Evolutionary conservation across 1,140 invertebrate species (phyloP).

Genomic region (Tetragnatha versicolor): DNA sequence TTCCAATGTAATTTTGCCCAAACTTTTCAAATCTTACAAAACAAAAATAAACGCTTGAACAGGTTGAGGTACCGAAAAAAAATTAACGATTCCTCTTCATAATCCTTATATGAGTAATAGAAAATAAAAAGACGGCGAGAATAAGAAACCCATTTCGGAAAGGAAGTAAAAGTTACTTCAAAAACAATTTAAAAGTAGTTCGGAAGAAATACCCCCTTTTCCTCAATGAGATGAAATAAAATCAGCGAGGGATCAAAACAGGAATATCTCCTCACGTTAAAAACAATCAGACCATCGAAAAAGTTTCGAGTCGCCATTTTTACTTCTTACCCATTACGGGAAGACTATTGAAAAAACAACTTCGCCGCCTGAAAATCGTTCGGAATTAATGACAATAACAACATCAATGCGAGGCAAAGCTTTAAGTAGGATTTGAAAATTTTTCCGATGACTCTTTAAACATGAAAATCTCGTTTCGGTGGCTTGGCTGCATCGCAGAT

Average conservation of each 20-base stretch:
- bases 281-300: neutral
- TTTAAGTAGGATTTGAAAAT: too few relatives aligned
- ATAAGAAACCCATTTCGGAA: neutral
- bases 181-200: too few relatives aligned
- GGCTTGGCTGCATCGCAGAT: neutral
- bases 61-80: neutral
- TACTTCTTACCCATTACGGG: constrained; percentile 10
- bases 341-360: constrained; percentile 11
- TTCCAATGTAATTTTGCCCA: too few relatives aligned
- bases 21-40: constrained; percentile 14
- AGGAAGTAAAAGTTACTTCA: neutral
- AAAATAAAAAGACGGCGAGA: neutral
- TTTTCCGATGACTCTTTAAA: too few relatives aligned
- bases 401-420: constrained; percentile 1
- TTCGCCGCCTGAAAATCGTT: neutral
- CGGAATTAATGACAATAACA: constrained; percentile 32
- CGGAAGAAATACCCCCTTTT: too few relatives aligned
- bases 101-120: neutral
- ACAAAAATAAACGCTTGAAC: constrained; percentile 2
- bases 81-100: neutral
- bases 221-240: constrained; percentile 8
- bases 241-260: neutral
- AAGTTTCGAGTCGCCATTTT: constrained; percentile 12
- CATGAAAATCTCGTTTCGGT: constrained; percentile 7
- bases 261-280: neutral